Evolutionary conservation across 2,797 vertebrate genomes (phyloP).

Genomic region (Danio tinwini): DNA sequence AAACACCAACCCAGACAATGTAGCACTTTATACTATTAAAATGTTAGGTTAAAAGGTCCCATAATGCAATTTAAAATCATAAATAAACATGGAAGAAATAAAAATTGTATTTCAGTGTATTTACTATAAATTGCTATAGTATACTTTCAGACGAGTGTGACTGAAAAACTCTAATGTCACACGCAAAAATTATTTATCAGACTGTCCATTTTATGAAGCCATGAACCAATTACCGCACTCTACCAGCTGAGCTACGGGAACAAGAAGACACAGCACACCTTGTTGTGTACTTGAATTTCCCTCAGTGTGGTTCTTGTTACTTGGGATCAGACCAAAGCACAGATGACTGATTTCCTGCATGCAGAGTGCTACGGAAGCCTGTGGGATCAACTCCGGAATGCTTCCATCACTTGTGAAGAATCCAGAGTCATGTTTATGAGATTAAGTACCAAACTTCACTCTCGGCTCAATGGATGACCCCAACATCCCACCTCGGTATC

Average conservation of each 20-base stretch:
- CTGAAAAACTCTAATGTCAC: not conserved
- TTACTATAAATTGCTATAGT: too few species aligned
- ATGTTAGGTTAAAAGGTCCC: too few species aligned
- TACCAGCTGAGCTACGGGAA: slow-evolving; percentile 13
- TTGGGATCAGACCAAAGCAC: slow-evolving; percentile 3
- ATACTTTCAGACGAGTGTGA: not conserved
- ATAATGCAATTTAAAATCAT: too few species aligned
- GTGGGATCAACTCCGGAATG: slow-evolving; percentile 38
- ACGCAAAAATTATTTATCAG: not conserved
- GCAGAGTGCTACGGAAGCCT: not conserved
- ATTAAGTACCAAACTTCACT: slow-evolving; percentile 48
- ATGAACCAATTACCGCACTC: not conserved
- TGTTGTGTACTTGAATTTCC: slow-evolving; percentile 16
- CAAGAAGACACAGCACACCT: not conserved
- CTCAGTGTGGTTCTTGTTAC: slow-evolving; percentile 12
- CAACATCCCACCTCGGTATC: slow-evolving; percentile 43
- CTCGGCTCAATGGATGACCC: slow-evolving; percentile 25
- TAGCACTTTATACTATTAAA: too few species aligned
- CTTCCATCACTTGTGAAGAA: slow-evolving; percentile 31
- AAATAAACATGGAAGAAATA: too few species aligned
- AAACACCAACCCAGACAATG: too few species aligned
- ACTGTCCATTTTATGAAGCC: not conserved
- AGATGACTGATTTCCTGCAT: slow-evolving; percentile 42
- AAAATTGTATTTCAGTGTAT: too few species aligned
- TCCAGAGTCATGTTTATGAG: slow-evolving; percentile 45